Evolutionary conservation across 2,797 vertebrate genomes (phyloP).

Genomic region (Zonotrichia albicollis): DNA sequence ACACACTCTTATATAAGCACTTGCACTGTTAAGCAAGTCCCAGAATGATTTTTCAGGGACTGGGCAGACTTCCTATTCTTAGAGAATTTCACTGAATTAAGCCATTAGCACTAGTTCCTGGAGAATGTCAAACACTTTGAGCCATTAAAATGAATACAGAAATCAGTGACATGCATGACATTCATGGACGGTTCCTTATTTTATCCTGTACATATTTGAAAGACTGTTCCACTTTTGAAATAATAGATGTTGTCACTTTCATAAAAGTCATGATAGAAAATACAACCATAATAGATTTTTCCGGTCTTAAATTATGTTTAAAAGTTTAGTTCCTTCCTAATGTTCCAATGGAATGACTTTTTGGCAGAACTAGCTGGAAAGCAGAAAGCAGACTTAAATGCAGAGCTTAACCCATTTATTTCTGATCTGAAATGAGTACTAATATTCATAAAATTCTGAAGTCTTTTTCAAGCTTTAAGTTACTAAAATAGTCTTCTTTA

Average conservation of each 20-base stretch:
- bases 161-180: neutral
- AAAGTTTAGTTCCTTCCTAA: conserved; percentile 68
- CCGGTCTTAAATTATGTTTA: conserved; percentile 50
- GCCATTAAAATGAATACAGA: neutral
- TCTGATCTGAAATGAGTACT: neutral
- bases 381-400: neutral
- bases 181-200: neutral
- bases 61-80: neutral
- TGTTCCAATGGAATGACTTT: conserved; percentile 47
- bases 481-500: neutral
- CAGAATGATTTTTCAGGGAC: neutral
- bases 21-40: neutral
- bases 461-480: neutral
- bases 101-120: neutral
- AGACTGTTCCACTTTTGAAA: neutral
- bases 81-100: neutral
- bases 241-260: conserved; percentile 6
- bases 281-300: conserved; percentile 43
- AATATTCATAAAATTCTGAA: neutral
- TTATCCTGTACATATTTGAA: neutral
- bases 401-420: conserved; percentile 38
- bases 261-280: conserved; percentile 22
- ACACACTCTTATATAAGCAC: neutral
- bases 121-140: neutral
- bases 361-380: conserved; percentile 47